Percentiles rank a stretch among this genome's conserved stretches.
Evolutionary conservation across 2,113 vertebrate species (phyloP).

Genomic region (Sterrhoptilus dennistouni): DNA sequence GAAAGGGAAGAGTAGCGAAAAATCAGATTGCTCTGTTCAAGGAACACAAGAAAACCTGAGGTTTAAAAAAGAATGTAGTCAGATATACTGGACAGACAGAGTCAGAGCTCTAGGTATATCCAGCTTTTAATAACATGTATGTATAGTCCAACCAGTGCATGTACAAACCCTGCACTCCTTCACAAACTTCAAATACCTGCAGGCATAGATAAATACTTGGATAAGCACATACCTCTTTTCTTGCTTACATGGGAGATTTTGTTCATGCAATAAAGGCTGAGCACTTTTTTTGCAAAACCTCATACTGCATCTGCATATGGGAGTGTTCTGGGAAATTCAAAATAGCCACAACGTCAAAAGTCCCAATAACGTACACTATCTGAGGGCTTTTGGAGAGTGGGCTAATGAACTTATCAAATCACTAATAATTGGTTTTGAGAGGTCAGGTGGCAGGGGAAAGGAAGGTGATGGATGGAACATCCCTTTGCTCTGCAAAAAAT

Average conservation of each 20-base stretch:
- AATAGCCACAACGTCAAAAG: background rate
- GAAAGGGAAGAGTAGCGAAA: background rate
- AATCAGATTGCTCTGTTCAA: background rate
- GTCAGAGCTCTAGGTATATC: background rate
- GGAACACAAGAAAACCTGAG: background rate
- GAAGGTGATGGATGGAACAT: background rate
- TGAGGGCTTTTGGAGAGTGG: background rate
- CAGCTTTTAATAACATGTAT: slow-evolving; percentile 31
- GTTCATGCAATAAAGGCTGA: slow-evolving; percentile 39
- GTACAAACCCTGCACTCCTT: slow-evolving; percentile 58
- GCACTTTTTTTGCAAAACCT: slow-evolving; percentile 18
- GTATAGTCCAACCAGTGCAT: slow-evolving; percentile 24
- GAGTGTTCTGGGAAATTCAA: slow-evolving; percentile 31
- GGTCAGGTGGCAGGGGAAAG: background rate
- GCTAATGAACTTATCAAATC: background rate
- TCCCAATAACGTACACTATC: background rate
- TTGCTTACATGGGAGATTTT: slow-evolving; percentile 65
- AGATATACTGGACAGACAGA: background rate
- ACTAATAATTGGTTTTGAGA: background rate
- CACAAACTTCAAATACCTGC: slow-evolving; percentile 57
- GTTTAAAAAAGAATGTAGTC: background rate
- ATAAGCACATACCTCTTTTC: slow-evolving; percentile 61
- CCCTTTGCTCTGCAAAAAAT: background rate
- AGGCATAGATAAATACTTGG: slow-evolving; percentile 61
- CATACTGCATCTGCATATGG: background rate